Percentiles rank a stretch among this genome's conserved stretches.
phyloP scores from a whole-genome alignment of 2,113 vertebrate species.

The Chaenocephalus aceratus region DNA sequence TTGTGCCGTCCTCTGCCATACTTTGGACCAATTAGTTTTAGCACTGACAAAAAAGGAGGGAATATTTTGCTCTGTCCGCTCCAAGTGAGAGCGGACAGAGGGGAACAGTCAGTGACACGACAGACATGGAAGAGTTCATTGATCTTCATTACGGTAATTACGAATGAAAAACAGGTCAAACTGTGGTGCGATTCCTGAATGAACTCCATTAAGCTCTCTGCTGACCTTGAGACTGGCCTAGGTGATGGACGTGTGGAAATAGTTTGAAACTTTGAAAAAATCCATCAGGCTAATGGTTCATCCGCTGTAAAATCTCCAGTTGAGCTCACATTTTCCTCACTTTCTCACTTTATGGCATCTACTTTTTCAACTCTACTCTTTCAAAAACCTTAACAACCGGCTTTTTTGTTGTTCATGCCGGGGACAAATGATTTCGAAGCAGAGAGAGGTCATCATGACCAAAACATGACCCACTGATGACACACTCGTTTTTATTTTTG shows the following conservation, averaged over 20 bases:
- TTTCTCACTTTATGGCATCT: not conserved
- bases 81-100: constrained; percentile 21
- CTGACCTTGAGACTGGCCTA: constrained; percentile 72
- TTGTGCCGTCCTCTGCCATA: constrained; percentile 40
- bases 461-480: no score
- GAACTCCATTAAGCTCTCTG: constrained; percentile 49
- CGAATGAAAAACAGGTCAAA: constrained; percentile 59
- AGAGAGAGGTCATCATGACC: no score
- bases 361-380: no score
- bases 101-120: constrained; percentile 31
- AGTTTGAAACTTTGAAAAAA: no score
- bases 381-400: no score
- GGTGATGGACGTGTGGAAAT: constrained; percentile 1
- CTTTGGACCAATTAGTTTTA: constrained; percentile 64
- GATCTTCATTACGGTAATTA: constrained; percentile 85
- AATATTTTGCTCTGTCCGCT: constrained; percentile 15
- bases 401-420: no score
- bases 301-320: no score
- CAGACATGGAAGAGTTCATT: constrained; percentile 72
- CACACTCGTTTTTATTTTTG: no score
- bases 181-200: constrained; percentile 39
- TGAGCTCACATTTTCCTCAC: not conserved
- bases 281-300: no score
- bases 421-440: no score
- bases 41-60: not conserved